Percentiles rank a stretch among this genome's conserved stretches.
Evolutionary conservation across 2,888 invertebrate species (phyloP).

Genomic region (Clusia tigrina): DNA sequence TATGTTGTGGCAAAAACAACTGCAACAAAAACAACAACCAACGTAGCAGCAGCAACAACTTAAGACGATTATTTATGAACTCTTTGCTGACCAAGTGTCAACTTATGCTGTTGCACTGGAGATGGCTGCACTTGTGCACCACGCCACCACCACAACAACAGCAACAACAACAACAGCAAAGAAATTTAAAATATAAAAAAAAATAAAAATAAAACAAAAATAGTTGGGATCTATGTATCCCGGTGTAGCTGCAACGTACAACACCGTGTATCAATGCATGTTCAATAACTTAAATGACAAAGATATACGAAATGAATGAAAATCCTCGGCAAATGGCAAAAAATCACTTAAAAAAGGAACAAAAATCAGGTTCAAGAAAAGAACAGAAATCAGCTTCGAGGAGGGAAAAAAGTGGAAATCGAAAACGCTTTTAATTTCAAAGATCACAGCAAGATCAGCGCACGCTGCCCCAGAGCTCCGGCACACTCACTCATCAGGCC

Average conservation of each 20-base stretch:
- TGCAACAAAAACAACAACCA: neutral
- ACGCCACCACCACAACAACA: constrained; percentile 34
- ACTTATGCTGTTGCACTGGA: neutral
- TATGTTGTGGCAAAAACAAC: neutral
- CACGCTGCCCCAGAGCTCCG: neutral
- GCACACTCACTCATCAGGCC: neutral
- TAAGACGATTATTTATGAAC: constrained; percentile 59
- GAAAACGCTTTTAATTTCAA: constrained; percentile 7
- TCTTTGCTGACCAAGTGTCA: constrained; percentile 24
- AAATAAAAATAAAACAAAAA: constrained; percentile 29
- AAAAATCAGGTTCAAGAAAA: constrained; percentile 1
- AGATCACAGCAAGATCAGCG: constrained; percentile 1
- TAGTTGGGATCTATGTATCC: constrained; percentile 10
- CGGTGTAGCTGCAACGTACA: constrained; percentile 23
- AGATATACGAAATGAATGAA: constrained; percentile 24
- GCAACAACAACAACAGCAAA: constrained; percentile 1
- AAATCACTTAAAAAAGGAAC: neutral
- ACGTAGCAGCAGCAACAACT: constrained; percentile 36
- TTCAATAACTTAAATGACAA: constrained; percentile 59
- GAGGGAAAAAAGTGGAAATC: no score
- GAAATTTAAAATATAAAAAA: constrained; percentile 1
- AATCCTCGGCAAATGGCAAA: constrained; percentile 10
- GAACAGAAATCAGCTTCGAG: neutral
- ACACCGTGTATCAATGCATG: constrained; percentile 60
- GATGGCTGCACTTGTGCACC: neutral